Percentiles rank a stretch among this genome's conserved stretches.
Conservation (phyloP, 1,140 invertebrate genomes). For the Apolygus lucorum region DNA sequence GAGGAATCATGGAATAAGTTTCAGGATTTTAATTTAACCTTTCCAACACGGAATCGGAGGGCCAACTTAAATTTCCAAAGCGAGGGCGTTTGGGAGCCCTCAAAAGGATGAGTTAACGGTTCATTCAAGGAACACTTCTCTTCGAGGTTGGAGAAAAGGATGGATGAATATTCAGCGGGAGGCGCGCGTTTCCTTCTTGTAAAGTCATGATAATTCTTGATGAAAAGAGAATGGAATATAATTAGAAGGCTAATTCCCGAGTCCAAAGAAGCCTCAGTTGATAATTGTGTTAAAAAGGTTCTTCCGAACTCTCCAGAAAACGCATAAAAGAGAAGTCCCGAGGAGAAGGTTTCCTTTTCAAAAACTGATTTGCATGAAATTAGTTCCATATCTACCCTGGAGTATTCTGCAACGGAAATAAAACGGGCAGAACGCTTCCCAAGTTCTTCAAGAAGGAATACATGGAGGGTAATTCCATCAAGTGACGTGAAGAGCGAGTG, state of each 20-base stretch:
- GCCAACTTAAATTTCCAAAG: not conserved
- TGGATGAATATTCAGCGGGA: conserved; percentile 7
- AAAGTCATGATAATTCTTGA: conserved; percentile 14
- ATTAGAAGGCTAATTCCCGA: conserved; percentile 11
- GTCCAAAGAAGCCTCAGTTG: not conserved
- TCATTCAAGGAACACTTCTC: not conserved
- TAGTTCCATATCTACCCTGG: no score
- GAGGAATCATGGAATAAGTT: no score
- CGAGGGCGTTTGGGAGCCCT: no score
- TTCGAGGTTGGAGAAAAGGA: not conserved
- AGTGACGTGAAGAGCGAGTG: no score
- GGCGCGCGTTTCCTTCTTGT: not conserved
- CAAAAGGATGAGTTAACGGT: not conserved
- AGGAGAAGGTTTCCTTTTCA: not conserved
- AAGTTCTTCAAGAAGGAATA: no score
- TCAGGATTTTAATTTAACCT: not conserved
- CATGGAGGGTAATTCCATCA: no score
- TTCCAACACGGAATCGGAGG: not conserved
- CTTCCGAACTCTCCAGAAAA: not conserved
- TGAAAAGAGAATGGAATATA: conserved; percentile 15
- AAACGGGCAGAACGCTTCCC: not conserved
- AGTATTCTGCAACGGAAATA: not conserved
- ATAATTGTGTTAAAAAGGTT: conserved; percentile 15
- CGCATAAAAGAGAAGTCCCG: no score
- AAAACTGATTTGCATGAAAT: conserved; percentile 1